Evolutionary conservation across 2,797 vertebrate genomes (phyloP).

Genomic region (Danio choprae): DNA sequence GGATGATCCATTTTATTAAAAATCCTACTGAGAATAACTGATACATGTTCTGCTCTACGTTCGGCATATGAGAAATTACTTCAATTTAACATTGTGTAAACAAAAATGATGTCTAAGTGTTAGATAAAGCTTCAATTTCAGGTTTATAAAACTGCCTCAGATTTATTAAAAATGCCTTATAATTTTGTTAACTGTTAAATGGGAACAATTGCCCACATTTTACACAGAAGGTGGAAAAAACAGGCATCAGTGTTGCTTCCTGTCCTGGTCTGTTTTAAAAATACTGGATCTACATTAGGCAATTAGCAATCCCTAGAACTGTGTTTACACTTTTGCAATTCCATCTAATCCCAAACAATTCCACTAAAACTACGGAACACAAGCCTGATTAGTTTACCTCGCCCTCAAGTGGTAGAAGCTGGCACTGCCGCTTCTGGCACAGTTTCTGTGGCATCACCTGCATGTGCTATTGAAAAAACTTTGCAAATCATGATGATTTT

Average conservation of each 20-base stretch:
- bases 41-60: neutral
- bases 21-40: neutral
- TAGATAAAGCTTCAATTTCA: too few species aligned
- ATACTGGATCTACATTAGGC: neutral
- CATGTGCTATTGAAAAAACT: neutral
- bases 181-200: neutral
- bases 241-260: neutral
- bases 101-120: too few species aligned
- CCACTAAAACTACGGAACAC: slow-evolving; percentile 41
- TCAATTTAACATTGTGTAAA: too few species aligned
- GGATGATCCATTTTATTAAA: too few species aligned
- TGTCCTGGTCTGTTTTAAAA: neutral
- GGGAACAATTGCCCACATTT: neutral
- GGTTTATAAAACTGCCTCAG: too few species aligned
- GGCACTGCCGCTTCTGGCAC: slow-evolving; percentile 15
- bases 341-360: slow-evolving; percentile 71
- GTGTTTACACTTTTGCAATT: slow-evolving; percentile 61
- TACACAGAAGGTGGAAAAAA: neutral
- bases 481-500: slow-evolving; percentile 1
- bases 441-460: slow-evolving; percentile 7
- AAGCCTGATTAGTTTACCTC: slow-evolving; percentile 75
- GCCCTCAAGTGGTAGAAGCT: slow-evolving; percentile 79
- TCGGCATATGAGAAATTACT: neutral
- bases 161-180: neutral
- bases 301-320: neutral